Conservation (phyloP, 2,113 vertebrate species). For the Albula goreensis region DNA sequence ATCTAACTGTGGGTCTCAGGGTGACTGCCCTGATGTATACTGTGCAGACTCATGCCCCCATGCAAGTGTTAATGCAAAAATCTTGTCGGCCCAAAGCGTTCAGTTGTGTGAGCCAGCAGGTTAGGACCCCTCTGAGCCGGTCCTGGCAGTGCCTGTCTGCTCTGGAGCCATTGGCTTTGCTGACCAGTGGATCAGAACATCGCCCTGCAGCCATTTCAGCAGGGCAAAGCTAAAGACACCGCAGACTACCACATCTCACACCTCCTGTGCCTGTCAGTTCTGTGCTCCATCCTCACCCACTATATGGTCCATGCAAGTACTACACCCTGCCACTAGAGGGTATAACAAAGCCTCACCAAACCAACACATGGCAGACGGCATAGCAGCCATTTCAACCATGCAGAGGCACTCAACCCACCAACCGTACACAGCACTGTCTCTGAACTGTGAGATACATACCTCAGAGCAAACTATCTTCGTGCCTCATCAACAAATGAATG, state of each 20-base stretch:
- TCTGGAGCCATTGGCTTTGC: not conserved
- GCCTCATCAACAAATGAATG: not conserved
- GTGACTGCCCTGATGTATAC: not conserved
- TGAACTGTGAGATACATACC: not conserved
- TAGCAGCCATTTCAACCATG: too few relatives aligned
- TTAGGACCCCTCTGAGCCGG: not conserved
- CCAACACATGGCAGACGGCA: too few relatives aligned
- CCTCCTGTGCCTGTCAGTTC: not conserved
- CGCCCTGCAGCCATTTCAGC: not conserved
- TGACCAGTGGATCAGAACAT: not conserved
- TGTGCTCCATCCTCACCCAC: not conserved
- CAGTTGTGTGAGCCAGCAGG: not conserved
- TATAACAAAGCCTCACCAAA: not conserved
- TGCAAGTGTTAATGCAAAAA: not conserved
- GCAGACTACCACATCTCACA: not conserved
- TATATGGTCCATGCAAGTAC: not conserved
- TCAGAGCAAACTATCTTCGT: not conserved
- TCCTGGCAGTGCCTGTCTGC: not conserved
- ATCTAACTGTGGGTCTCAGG: not conserved
- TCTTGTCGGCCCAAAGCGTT: not conserved
- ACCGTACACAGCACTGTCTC: not conserved
- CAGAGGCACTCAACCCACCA: not conserved
- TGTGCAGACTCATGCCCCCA: not conserved
- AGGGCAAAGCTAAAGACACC: not conserved
- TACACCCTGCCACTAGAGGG: constrained; percentile 1